Conservation (phyloP, 1,140 invertebrate genomes). For the Drosophila ananassae region DNA sequence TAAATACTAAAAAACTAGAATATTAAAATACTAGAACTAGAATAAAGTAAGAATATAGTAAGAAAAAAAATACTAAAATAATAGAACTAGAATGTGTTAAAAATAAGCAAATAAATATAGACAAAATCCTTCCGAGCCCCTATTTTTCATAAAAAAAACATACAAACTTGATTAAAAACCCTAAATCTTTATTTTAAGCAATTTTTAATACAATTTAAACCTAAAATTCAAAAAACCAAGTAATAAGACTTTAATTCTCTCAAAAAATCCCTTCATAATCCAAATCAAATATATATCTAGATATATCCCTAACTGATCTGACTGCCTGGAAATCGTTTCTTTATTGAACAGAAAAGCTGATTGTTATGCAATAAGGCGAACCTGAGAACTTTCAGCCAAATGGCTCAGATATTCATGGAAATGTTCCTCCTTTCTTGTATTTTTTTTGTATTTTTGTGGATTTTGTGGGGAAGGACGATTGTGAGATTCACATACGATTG, state of each 20-base stretch:
- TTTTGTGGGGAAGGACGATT: background rate
- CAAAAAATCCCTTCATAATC: background rate
- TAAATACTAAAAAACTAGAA: background rate
- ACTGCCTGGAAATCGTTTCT: conserved; percentile 12
- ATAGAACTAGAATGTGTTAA: too few species aligned
- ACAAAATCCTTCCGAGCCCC: too few species aligned
- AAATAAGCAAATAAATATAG: too few species aligned
- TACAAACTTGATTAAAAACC: background rate
- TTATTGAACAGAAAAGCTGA: conserved; percentile 21
- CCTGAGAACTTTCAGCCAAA: conserved; percentile 11
- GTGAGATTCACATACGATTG: conserved; percentile 32
- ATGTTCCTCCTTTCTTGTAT: background rate
- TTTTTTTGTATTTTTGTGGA: background rate
- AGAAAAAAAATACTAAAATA: too few species aligned
- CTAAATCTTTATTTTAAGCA: background rate
- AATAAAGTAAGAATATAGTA: too few species aligned
- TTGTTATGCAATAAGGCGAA: conserved; percentile 29
- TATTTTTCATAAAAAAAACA: background rate
- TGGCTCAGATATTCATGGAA: conserved; percentile 40
- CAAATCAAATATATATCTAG: background rate
- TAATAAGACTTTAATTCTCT: too few species aligned
- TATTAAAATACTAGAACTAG: background rate
- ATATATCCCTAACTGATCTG: conserved; percentile 6
- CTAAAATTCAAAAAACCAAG: too few species aligned
- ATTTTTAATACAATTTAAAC: too few species aligned